phyloP scores from a whole-genome alignment of 35 echinoderm and acorn worm genomes.

The Apostichopus parvimensis region DNA sequence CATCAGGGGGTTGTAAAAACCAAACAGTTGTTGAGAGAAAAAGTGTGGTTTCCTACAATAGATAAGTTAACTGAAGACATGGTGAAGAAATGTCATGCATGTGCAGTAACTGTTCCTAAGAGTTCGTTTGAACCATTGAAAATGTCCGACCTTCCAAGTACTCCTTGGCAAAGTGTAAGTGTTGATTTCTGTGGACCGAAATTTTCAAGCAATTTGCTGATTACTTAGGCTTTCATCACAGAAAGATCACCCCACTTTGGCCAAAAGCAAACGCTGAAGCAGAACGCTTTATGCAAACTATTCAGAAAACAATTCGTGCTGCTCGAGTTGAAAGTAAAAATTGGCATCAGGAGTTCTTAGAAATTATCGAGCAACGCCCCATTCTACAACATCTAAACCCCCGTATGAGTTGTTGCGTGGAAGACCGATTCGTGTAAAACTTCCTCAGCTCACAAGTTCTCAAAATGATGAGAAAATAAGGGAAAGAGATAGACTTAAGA shows the following conservation, averaged over 20 bases:
- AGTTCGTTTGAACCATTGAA: slow-evolving; percentile 25
- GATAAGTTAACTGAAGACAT: slow-evolving; percentile 22
- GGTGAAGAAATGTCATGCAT: slow-evolving; percentile 25
- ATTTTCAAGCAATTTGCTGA: not conserved
- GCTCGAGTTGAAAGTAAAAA: too few relatives aligned
- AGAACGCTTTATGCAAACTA: slow-evolving; percentile 48
- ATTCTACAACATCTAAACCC: not conserved
- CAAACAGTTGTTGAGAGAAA: slow-evolving; percentile 36
- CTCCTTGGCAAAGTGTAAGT: slow-evolving; percentile 62
- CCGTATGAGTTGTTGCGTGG: too few relatives aligned
- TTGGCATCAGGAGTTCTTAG: too few relatives aligned
- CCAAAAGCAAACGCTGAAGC: slow-evolving; percentile 50
- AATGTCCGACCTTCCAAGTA: slow-evolving; percentile 47
- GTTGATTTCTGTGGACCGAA: slow-evolving; percentile 70
- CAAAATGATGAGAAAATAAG: too few relatives aligned
- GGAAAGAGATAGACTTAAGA: too few relatives aligned
- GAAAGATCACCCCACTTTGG: slow-evolving; percentile 47
- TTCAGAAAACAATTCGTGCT: slow-evolving; percentile 6
- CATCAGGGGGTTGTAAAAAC: slow-evolving; percentile 57
- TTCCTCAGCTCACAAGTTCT: too few relatives aligned
- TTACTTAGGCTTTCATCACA: slow-evolving; percentile 20
- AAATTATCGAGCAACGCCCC: not conserved
- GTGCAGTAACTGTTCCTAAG: not conserved
- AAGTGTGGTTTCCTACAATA: slow-evolving; percentile 61
- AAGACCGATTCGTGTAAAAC: too few relatives aligned